Base-by-base conservation (phyloP, 1,140 invertebrate species). In the Leucophenga varia region DNA sequence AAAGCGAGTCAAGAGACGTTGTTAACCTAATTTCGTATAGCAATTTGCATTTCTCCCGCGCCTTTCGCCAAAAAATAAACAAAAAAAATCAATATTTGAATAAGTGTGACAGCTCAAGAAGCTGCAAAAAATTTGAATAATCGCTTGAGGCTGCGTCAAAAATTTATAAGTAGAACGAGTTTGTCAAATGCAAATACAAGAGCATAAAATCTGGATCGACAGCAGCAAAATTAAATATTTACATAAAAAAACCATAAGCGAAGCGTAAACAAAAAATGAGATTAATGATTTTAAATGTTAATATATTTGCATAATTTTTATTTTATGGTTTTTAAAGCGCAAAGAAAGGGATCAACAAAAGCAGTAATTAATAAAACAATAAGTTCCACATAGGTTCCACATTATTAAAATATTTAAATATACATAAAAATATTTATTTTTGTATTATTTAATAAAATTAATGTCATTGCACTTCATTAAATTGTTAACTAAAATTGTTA, bases 1-100 rank as follows among this genome's bases (percentile, higher is more conserved):
- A 46, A 57, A 64, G 48, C 46, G 54, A n/a, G 48, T 49, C 46
- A 45, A 46, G 38, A 36, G 44, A 59, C 46, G 49, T 48, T 51
- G 47, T 61, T 61, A 64, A 58, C 55, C 61, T 13, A 60, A 60
- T 64, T 64, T 49, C 46, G 25, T 37, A 40, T 52, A 38, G 13
- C 2, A 30, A 55, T 64, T 64, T 60, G 54, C 51, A 55, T 64
- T 57, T 48, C 52, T 31, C 38, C 18, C 16, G 13, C 31, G 13
- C 9, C 31, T 34, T 9, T 34, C 13, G 31, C 9, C 31, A 14
- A n/a, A n/a, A n/a, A n/a, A n/a, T n/a, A n/a, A n/a, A n/a, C n/a
- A n/a, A n/a, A n/a, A n/a, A n/a, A n/a, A n/a, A n/a, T n/a, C n/a
- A n/a, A n/a, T n/a, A n/a, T n/a, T n/a, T n/a, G n/a, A n/a, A n/a